phyloP scores from a whole-genome alignment of 1,140 invertebrate species.

The Aphelinus certus region DNA sequence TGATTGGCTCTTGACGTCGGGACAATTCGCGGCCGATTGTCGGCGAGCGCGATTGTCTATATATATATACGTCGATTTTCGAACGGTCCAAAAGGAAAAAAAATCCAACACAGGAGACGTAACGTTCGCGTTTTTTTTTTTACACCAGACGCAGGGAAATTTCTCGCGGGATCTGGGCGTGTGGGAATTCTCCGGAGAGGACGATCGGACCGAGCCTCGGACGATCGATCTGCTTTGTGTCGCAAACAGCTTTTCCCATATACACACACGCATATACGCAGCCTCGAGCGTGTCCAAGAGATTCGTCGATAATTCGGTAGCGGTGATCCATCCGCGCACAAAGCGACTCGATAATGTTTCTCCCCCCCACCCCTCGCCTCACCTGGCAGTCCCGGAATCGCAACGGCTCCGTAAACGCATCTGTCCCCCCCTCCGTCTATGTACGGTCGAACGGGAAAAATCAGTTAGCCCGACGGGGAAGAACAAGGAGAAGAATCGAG shows the following conservation, averaged over 20 bases:
- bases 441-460: conserved; percentile 12
- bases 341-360: neutral
- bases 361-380: neutral
- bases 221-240: too few relatives aligned
- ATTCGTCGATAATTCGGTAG: neutral
- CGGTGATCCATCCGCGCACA: neutral
- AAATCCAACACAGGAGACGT: too few relatives aligned
- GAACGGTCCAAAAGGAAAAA: too few relatives aligned
- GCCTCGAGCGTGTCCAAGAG: neutral
- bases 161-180: too few relatives aligned
- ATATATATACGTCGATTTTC: neutral
- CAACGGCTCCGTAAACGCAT: too few relatives aligned
- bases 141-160: too few relatives aligned
- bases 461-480: conserved; percentile 4
- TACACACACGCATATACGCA: too few relatives aligned
- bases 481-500: neutral
- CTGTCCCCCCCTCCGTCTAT: too few relatives aligned
- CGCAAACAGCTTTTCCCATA: conserved; percentile 13
- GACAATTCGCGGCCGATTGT: conserved; percentile 33
- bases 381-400: too few relatives aligned
- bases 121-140: too few relatives aligned
- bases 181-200: too few relatives aligned
- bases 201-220: too few relatives aligned
- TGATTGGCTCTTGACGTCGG: conserved; percentile 33
- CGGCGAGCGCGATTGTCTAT: neutral